Evolutionary conservation across 2,113 vertebrate genomes (phyloP).

Genomic region (Pogonocichla stellata): DNA sequence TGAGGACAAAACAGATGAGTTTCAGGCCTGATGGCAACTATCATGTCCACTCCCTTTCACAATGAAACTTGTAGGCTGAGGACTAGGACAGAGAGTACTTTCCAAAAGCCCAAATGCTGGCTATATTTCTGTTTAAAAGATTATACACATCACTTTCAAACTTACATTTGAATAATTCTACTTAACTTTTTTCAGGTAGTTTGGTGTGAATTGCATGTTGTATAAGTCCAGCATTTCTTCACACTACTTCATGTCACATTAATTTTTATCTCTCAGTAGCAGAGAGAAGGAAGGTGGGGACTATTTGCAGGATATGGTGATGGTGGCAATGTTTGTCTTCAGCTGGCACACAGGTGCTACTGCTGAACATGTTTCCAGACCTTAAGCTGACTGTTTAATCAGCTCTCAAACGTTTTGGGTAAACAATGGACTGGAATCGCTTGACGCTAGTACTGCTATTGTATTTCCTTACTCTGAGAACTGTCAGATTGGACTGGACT

Average conservation of each 20-base stretch:
- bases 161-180: neutral
- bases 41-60: rapidly evolving
- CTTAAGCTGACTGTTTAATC: neutral
- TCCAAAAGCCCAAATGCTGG: neutral
- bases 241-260: neutral
- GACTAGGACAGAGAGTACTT: neutral
- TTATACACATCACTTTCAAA: too few relatives aligned
- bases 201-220: neutral
- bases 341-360: neutral
- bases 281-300: neutral
- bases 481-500: neutral
- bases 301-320: neutral
- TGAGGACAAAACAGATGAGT: neutral
- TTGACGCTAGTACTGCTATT: neutral
- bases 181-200: neutral
- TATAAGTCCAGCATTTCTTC: neutral
- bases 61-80: neutral
- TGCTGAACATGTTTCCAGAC: neutral
- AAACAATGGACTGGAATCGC: neutral
- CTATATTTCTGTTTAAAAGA: neutral
- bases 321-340: neutral
- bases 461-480: neutral
- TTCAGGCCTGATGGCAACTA: neutral
- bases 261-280: neutral
- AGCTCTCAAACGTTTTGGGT: neutral